A percentile compares a stretch with the other conserved stretches of the same genome.
phyloP scores from a whole-genome alignment of 2,113 vertebrate species.

The Ophiodon elongatus region DNA sequence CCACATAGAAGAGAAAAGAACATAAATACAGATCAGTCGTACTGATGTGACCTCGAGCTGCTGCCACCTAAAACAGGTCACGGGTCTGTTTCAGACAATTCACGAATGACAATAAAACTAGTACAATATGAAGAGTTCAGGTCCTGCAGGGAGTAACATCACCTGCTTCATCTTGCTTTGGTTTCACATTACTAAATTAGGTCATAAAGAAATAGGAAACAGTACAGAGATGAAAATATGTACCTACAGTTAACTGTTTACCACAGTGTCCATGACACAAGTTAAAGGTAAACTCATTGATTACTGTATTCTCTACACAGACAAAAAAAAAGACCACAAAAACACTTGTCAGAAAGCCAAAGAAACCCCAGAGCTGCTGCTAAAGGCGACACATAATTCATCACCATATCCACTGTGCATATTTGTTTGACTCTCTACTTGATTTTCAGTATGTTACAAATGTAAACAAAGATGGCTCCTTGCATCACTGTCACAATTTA shows the following conservation, averaged over 20 bases:
- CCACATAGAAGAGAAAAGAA: conserved; percentile 50
- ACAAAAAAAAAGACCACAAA: neutral
- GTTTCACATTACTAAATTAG: neutral
- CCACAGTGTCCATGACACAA: neutral
- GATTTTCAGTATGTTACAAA: neutral
- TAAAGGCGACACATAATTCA: neutral
- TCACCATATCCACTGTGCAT: neutral
- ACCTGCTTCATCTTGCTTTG: neutral
- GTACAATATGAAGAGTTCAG: neutral
- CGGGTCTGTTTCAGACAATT: neutral
- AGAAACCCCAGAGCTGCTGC: neutral
- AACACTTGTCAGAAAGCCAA: neutral
- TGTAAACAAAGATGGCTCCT: conserved; percentile 38
- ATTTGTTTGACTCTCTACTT: neutral
- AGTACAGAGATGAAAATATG: neutral
- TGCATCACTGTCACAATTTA: conserved; percentile 12
- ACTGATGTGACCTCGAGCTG: neutral
- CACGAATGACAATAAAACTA: neutral
- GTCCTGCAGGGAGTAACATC: neutral
- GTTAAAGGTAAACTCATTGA: neutral
- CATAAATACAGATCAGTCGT: conserved; percentile 23
- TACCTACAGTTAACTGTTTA: neutral
- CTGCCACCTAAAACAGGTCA: neutral
- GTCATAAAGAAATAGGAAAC: neutral
- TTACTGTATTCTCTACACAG: neutral